phyloP scores from a whole-genome alignment of 2,113 vertebrate genomes.

The Mola mola region DNA sequence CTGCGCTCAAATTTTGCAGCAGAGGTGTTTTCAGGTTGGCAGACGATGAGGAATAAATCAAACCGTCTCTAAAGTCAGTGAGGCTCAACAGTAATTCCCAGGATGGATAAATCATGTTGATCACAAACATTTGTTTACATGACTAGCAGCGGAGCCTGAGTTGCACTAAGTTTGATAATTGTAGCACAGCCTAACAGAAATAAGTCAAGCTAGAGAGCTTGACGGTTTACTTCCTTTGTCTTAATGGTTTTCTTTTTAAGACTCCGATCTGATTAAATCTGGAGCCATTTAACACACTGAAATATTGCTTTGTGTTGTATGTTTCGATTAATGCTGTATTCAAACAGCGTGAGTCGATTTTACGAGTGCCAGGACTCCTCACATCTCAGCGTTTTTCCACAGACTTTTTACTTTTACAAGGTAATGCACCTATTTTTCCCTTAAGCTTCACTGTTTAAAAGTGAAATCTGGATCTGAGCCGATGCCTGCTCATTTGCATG shows the following conservation, averaged over 20 bases:
- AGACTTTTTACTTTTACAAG: not conserved
- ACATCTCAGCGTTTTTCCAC: not conserved
- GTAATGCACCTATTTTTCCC: too few species aligned
- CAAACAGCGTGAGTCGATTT: too few species aligned
- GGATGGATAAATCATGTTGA: slow-evolving; percentile 9
- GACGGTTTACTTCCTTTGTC: slow-evolving; percentile 9
- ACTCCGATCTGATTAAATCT: slow-evolving; percentile 19
- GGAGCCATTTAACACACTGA: slow-evolving; percentile 5
- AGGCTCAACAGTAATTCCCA: slow-evolving; percentile 8
- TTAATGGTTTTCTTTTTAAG: slow-evolving; percentile 8
- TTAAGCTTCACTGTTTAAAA: too few species aligned
- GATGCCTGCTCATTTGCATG: slow-evolving; percentile 14
- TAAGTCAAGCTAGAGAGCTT: not conserved
- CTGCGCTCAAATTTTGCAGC: too few species aligned
- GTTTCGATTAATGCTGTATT: too few species aligned
- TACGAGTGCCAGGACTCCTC: not conserved
- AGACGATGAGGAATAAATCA: too few species aligned
- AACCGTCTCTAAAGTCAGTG: slow-evolving; percentile 17
- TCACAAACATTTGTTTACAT: not conserved
- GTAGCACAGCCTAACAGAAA: not conserved
- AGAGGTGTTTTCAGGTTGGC: too few species aligned
- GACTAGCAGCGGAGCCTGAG: slow-evolving; percentile 11
- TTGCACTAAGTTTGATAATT: slow-evolving; percentile 21
- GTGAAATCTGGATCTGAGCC: too few species aligned
- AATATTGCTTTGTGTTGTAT: slow-evolving; percentile 3